These are phyloP conservation scores for Bugulina stolonifera DNA, from an alignment of 2,888 invertebrate genomes.

Conservation along the genomic window DNA sequence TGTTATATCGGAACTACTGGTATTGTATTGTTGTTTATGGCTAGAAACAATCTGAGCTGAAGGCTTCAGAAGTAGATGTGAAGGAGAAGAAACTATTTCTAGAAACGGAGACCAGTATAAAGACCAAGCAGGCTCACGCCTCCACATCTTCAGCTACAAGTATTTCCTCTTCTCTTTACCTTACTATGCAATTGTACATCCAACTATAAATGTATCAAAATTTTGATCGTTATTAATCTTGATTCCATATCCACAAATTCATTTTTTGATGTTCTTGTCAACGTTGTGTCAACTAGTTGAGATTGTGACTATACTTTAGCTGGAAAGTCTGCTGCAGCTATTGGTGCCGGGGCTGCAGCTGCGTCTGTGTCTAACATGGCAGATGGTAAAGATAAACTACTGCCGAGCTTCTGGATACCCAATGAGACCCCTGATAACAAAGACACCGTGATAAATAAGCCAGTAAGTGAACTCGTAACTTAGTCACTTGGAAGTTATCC, in stretches of 20 bases:
- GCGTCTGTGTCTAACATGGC: slow-evolving; percentile 69
- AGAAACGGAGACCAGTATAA: slow-evolving; percentile 9
- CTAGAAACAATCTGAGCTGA: background rate
- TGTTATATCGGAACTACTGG: no score
- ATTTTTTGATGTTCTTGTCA: no score
- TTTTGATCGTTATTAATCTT: no score
- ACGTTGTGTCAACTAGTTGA: no score
- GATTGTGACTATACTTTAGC: no score
- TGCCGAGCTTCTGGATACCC: slow-evolving; percentile 96
- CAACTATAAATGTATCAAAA: no score
- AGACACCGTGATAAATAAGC: slow-evolving; percentile 66
- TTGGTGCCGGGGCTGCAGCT: background rate
- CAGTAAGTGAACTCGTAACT: no score
- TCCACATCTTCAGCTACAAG: background rate
- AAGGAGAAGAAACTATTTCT: background rate
- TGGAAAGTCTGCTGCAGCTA: background rate
- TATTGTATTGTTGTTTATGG: background rate
- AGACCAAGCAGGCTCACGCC: slow-evolving; percentile 7
- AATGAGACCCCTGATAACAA: slow-evolving; percentile 83
- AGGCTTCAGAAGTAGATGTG: slow-evolving; percentile 9
- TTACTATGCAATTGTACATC: no score
- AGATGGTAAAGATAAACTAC: slow-evolving; percentile 68
- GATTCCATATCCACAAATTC: no score
- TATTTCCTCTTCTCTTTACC: background rate
- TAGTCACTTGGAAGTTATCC: no score